Base-by-base conservation (phyloP, 2,797 vertebrate genomes). In the Sebastes trivittatus region DNA sequence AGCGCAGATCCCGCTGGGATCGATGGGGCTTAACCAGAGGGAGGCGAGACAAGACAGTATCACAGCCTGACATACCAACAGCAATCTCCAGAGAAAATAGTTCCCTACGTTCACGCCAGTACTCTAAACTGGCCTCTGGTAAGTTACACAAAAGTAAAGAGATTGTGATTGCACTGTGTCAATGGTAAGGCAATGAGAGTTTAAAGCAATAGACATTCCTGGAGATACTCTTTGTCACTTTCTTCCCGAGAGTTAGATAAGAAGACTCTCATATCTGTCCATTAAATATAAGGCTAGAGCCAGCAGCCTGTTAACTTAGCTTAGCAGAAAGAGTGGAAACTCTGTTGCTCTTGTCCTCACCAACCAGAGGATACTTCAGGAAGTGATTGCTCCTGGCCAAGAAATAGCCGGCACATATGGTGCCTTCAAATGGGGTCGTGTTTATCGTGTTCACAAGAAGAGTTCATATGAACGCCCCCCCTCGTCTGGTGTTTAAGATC, bases 21-120 rank as follows among this genome's bases (percentile, higher is more conserved):
- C 95, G 97, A 55, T 98, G 97, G 98, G 98, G 98, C 5, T 87
- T 99, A 82, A 97, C 97, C 0, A 95, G 97, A 81, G 92, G 95
- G 46, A 96, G 92, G 86, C 96, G 96, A 86, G 97, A 97, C 90
- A 99, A 98, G 91, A 96, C 94, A 0, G 91, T 95, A 2, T 99
- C 97, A 0, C 98, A 99, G 91, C 97, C 97, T 22, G 97, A 96
- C 91, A 97, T 99, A 87, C 97, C 98, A 14, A 90, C 95, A 66
- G 96, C 97, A 49, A 94, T 98, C 88, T 96, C 95, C 81, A 92
- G 89, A 72, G 97, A 98, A 42, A 97, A 96, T n/a, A 96, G 95
- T 77, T 92, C 94, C 1, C 22, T 95, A 1, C 83, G 95, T 2
- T 94, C 96, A 78, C 95, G 94, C 38, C 95, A 96, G 13, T 98